Conservation (phyloP, 2,113 vertebrate species). For the Myiagra hebetior region DNA sequence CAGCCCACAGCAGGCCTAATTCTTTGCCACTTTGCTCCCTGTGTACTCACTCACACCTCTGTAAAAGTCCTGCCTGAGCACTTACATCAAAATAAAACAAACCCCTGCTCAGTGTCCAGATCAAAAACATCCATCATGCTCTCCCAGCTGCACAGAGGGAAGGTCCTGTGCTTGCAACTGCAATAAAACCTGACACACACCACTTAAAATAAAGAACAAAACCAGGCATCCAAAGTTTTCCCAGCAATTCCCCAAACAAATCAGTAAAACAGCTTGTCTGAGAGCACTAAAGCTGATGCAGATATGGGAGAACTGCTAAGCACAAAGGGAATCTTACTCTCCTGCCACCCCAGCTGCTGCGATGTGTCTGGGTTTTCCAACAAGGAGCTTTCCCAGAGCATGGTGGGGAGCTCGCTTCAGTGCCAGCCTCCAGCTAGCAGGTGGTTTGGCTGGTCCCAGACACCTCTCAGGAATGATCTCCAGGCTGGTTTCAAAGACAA, state of each 20-base stretch:
- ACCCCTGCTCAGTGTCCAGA: background rate
- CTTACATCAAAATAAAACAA: conserved; percentile 15
- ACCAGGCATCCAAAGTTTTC: background rate
- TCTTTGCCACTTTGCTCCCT: background rate
- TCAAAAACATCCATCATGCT: background rate
- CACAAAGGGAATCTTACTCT: background rate
- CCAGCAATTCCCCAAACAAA: background rate
- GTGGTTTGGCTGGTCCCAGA: background rate
- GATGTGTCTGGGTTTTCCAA: background rate
- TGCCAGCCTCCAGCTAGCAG: background rate
- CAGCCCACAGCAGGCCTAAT: background rate
- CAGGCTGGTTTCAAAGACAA: background rate
- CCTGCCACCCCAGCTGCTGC: background rate
- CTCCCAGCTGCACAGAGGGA: background rate
- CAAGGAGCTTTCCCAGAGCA: background rate
- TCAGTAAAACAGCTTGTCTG: background rate
- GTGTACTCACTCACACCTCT: background rate
- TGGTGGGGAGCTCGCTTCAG: fast-evolving
- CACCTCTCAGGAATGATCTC: background rate
- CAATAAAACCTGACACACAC: background rate
- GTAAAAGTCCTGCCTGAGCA: background rate
- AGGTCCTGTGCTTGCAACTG: background rate
- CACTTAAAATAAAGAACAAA: conserved; percentile 6
- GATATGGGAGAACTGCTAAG: background rate
- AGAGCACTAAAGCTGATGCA: background rate